phyloP scores from a whole-genome alignment of 2,797 vertebrate species.

The Sebastes dallii region DNA sequence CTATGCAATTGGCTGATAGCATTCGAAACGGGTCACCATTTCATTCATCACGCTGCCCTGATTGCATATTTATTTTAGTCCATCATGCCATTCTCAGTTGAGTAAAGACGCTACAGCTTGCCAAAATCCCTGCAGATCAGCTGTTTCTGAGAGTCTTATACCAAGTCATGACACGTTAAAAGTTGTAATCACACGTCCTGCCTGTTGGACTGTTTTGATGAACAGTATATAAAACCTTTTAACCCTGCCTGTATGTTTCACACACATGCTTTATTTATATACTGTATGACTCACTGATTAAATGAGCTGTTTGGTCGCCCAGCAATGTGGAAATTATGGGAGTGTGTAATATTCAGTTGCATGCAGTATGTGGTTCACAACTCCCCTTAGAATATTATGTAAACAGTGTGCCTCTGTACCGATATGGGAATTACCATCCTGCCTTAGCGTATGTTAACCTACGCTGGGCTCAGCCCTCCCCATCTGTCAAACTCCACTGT shows the following conservation, averaged over 20 bases:
- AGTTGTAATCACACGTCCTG: slow-evolving; percentile 13
- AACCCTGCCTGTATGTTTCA: slow-evolving; percentile 39
- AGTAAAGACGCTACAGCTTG: neutral
- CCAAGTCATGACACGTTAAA: slow-evolving; percentile 17
- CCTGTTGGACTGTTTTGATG: neutral
- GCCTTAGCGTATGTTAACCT: slow-evolving; percentile 57
- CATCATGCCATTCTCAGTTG: neutral
- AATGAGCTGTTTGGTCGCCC: slow-evolving; percentile 15
- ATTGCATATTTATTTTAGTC: slow-evolving; percentile 1
- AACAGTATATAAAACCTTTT: slow-evolving; percentile 21
- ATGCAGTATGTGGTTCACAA: slow-evolving; percentile 26
- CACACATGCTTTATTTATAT: slow-evolving; percentile 48
- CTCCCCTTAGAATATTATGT: slow-evolving; percentile 54
- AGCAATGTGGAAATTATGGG: slow-evolving; percentile 32
- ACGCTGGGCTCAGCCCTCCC: slow-evolving; percentile 20
- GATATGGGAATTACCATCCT: slow-evolving; percentile 56
- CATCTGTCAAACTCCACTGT: slow-evolving; percentile 48
- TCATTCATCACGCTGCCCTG: neutral
- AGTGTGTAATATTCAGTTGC: slow-evolving; percentile 31
- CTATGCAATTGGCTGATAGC: neutral
- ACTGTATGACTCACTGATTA: slow-evolving; percentile 44
- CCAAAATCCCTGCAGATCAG: slow-evolving; percentile 14
- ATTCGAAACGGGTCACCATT: neutral
- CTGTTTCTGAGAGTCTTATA: neutral
- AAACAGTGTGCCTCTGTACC: slow-evolving; percentile 44